Evolutionary conservation across 2,888 invertebrate genomes (phyloP).

Genomic region (Pandemis heparana): DNA sequence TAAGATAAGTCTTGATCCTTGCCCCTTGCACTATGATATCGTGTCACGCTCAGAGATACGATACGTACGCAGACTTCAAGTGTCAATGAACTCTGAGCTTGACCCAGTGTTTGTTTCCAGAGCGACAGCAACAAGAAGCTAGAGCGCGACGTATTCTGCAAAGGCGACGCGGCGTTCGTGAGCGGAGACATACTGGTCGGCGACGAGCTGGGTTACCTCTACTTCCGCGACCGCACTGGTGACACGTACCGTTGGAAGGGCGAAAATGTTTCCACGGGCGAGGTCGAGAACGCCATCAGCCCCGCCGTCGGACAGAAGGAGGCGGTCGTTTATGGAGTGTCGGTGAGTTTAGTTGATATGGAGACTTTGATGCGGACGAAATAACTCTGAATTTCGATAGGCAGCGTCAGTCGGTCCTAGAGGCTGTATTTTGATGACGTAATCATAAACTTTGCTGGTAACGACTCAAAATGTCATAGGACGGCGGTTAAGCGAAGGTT

Average conservation of each 20-base stretch:
- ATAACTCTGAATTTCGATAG: no score
- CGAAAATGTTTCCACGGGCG: slow-evolving; percentile 98
- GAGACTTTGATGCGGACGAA: no score
- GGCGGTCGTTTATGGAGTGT: slow-evolving; percentile 96
- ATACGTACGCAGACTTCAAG: no score
- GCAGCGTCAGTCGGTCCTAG: no score
- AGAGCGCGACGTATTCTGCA: slow-evolving; percentile 91
- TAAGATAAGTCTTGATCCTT: no score
- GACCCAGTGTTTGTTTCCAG: slow-evolving; percentile 56
- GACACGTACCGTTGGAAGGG: slow-evolving; percentile 97
- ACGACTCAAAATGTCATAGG: no score
- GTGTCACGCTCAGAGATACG: no score
- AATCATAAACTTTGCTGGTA: no score
- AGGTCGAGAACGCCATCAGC: slow-evolving; percentile 96
- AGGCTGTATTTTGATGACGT: no score
- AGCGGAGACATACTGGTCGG: slow-evolving; percentile 95
- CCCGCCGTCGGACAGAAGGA: slow-evolving; percentile 90
- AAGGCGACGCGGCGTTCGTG: slow-evolving; percentile 96
- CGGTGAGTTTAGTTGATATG: slow-evolving; percentile 82
- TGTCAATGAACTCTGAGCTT: neutral
- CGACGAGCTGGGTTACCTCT: slow-evolving; percentile 97
- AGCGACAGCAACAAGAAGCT: slow-evolving; percentile 94
- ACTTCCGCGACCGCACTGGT: slow-evolving; percentile 96
- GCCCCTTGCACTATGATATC: no score
- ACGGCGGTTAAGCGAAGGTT: no score